Evolutionary conservation across 2,797 vertebrate species (phyloP).

Genomic region (Falco concolor): DNA sequence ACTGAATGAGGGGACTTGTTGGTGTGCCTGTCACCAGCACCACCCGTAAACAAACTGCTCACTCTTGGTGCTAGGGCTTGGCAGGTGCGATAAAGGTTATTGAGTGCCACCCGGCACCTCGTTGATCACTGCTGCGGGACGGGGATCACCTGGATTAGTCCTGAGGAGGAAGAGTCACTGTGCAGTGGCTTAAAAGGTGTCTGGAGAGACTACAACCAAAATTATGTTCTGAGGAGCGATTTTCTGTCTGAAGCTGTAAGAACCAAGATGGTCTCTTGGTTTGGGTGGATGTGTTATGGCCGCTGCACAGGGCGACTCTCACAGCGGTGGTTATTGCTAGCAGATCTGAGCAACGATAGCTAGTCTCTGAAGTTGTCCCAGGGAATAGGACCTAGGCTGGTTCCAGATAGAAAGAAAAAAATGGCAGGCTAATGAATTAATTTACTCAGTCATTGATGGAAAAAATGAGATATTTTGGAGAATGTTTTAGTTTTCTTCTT

Average conservation of each 20-base stretch:
- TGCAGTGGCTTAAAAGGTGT: slow-evolving; percentile 71
- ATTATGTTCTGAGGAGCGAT: slow-evolving; percentile 39
- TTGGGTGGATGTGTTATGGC: background rate
- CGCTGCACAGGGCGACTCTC: background rate
- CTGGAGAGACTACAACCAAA: slow-evolving; percentile 59
- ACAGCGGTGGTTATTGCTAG: background rate
- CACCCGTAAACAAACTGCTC: slow-evolving; percentile 85
- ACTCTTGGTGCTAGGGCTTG: slow-evolving; percentile 62
- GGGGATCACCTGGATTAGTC: slow-evolving; percentile 73
- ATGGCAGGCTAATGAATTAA: background rate
- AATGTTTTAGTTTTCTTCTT: background rate
- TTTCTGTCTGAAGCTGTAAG: slow-evolving; percentile 32
- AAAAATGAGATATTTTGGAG: background rate
- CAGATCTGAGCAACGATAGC: background rate
- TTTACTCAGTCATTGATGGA: background rate
- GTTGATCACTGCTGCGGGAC: slow-evolving; percentile 72
- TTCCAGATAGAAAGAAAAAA: background rate
- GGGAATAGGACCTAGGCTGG: background rate
- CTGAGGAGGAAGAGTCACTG: slow-evolving; percentile 68
- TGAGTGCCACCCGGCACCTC: slow-evolving; percentile 71
- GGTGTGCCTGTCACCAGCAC: slow-evolving; percentile 80
- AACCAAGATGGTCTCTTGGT: background rate
- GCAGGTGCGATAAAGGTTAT: slow-evolving; percentile 77
- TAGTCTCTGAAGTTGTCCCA: background rate
- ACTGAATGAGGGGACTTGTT: slow-evolving; percentile 77